Conservation (phyloP, 1,140 invertebrate species). For the Odontomachus brunneus region DNA sequence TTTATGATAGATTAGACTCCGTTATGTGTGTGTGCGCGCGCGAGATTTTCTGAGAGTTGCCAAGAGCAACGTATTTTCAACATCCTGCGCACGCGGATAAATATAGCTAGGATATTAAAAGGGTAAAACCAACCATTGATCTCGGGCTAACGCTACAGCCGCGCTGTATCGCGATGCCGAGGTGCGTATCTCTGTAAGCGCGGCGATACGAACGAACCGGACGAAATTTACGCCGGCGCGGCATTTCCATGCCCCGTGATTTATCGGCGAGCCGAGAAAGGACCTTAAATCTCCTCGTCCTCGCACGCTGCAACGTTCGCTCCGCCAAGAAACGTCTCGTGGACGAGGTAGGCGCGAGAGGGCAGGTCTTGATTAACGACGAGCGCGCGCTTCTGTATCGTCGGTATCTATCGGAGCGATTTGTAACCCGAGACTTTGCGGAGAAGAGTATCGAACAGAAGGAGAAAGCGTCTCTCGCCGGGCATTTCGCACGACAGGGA, state of each 20-base stretch:
- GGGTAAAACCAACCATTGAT: constrained; percentile 5
- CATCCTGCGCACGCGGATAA: too few species aligned
- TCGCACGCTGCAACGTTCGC: neutral
- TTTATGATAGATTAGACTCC: too few species aligned
- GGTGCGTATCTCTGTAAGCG: neutral
- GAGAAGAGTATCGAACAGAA: constrained; percentile 8
- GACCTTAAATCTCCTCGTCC: constrained; percentile 50
- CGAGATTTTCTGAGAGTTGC: constrained; percentile 8
- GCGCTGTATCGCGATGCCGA: neutral
- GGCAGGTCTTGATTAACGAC: constrained; percentile 63
- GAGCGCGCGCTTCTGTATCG: constrained; percentile 21
- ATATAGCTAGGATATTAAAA: constrained; percentile 1
- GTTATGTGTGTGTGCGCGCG: too few species aligned
- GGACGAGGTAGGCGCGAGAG: constrained; percentile 24
- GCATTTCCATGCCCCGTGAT: constrained; percentile 51
- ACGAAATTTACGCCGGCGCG: constrained; percentile 44
- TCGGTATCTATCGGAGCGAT: constrained; percentile 63
- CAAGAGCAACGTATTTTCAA: too few species aligned
- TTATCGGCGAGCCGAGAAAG: constrained; percentile 25
- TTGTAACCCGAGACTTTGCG: constrained; percentile 48
- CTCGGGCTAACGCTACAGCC: neutral
- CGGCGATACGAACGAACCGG: neutral
- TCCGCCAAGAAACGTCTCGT: constrained; percentile 14
- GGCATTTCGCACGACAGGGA: constrained; percentile 1
- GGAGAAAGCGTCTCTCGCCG: neutral